Base-by-base conservation (phyloP, 2,888 invertebrate species). In the Julus scanicus region DNA sequence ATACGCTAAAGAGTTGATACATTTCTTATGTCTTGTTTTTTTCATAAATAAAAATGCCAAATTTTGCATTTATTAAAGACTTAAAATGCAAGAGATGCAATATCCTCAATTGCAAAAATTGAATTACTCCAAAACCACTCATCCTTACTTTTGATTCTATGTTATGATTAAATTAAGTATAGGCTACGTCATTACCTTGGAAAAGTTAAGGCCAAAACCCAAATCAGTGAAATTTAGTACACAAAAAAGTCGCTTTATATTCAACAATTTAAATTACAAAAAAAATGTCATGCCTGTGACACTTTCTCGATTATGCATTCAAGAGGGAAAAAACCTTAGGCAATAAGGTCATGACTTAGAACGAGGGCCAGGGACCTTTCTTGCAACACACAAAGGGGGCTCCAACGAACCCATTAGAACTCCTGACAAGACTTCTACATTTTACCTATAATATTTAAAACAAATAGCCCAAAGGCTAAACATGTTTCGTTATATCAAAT, bases 371-470 rank as follows among this genome's bases (percentile, higher is more conserved):
- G 71, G 71, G 71, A 71, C 71, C 71, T 71, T 71, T 71, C 29
- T 29, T 0, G 71, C 8, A 71, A 11, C 20, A 71, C 71, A 71
- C 71, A 71, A 71, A 71, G 71, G 71, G 71, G 71, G 71, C 71
- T 71, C 71, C 71, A 71, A 71, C 71, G 71, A 71, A 71, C 71
- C 71, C 71, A 71, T 71, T 71, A 71, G 29, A 71, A 71, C 71
- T 29, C 71, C 71, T 71, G 20, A 71, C 71, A 71, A 71, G 71
- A 71, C 71, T 71, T 71, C 71, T 71, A 11, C 71, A 71, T 71
- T 71, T 71, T 71, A 20, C 71, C 71, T 71, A 71, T 71, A 71
- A 71, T 71, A 71, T 71, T 71, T 71, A 71, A 71, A 71, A 71
- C 71, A 71, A 71, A 71, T 71, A 71, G 71, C 71, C 71, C 71